Evolutionary conservation across 2,888 invertebrate genomes (phyloP), one percentile per base, ranked within the genome.

Genomic region (Cerceris rybyensis): DNA sequence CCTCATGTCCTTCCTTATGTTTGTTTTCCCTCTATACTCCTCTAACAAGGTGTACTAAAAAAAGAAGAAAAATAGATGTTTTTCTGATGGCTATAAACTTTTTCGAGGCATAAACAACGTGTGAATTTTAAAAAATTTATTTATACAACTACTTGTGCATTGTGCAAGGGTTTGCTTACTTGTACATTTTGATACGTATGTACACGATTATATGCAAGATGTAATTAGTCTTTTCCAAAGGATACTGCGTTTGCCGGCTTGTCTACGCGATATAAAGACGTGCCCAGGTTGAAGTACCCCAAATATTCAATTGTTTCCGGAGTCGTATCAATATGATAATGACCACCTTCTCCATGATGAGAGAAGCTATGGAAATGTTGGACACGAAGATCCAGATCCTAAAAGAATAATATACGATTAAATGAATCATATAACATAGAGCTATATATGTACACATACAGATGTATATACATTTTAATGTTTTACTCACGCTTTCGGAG

Each of bases 351-450:
- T 73, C 96, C 96, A 91, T 96, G 96, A 89, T 94, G 93, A 84
- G 96, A 96, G 92, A 96, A 97, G 90, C 98, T 98, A 93, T 99
- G 99, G 92, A 99, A 99, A 93, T 99, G 99, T 93, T 99, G 98
- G 81, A 98, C 95, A 86, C 99, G 95, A 81, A 99, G 94, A 93
- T 98, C 98, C 91, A 98, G 93, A 39, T 95, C 98, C 98, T 98
- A 64, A 57, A 74, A 73, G 16, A n/a, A 57, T 0, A 63, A 11
- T 54, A 9, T 46, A 57, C 0, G 43, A 41, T 42, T 41, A 54
- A 54, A 17, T 41, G n/a, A 9, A 14, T 14, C 8, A n/a, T n/a
- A 13, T 50, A 50, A 50, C 2, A 11, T 50, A 6, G 9, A 55
- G 14, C 41, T 28, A 42, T 28, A 28, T 4, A 28, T 28, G 28